These are phyloP conservation scores for Bimastos eiseni DNA, from an alignment of 2,888 invertebrate genomes.

Conservation along the genomic window DNA sequence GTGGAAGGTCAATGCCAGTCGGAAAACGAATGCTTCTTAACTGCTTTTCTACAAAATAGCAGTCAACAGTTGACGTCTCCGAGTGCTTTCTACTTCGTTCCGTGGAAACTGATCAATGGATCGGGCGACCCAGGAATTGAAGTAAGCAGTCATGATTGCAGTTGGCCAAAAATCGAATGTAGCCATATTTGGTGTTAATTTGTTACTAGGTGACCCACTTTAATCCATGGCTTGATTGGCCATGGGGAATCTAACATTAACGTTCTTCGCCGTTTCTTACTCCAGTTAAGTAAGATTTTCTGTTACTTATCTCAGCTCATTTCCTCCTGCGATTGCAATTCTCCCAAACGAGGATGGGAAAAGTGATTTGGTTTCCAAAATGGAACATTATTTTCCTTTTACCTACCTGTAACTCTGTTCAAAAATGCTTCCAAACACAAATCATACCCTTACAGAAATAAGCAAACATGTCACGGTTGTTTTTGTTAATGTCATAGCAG, in stretches of 20 bases:
- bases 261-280: background rate
- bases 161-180: background rate
- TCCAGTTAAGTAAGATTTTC: no score
- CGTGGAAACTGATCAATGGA: conserved; percentile 8
- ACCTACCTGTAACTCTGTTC: no score
- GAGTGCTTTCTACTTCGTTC: background rate
- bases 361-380: no score
- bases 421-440: no score
- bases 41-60: background rate
- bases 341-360: no score
- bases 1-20: background rate
- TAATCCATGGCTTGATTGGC: background rate
- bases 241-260: background rate
- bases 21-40: conserved; percentile 18
- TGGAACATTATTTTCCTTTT: no score
- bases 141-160: background rate
- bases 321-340: no score
- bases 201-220: background rate
- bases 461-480: no score
- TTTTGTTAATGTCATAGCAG: no score
- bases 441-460: no score
- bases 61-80: conserved; percentile 6
- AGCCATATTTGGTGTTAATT: background rate
- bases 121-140: background rate
- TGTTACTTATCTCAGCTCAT: no score